These are phyloP conservation scores for Flabesymbios commensalis DNA, from an alignment of 2,888 invertebrate genomes.

Conservation along the genomic window DNA sequence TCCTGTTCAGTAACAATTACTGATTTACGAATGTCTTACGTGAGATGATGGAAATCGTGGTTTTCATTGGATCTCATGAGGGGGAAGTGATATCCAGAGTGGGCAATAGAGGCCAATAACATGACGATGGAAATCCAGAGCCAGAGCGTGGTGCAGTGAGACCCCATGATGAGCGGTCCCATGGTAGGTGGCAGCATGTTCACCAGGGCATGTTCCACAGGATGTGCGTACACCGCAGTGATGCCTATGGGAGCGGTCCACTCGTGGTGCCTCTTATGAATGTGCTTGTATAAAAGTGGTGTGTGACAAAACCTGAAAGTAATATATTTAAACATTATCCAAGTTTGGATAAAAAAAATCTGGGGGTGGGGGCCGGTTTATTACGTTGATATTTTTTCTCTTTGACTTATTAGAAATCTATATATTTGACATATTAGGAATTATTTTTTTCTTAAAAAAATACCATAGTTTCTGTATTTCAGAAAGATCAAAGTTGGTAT, in stretches of 20 bases:
- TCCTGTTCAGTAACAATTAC: no score
- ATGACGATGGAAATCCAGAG: slow-evolving; percentile 79
- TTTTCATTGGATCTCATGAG: slow-evolving; percentile 22
- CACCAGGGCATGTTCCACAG: slow-evolving; percentile 74
- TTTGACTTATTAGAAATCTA: no score
- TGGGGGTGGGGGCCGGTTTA: no score
- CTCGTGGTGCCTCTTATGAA: slow-evolving; percentile 86
- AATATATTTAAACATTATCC: no score
- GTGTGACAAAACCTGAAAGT: slow-evolving; percentile 74
- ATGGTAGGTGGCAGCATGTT: slow-evolving; percentile 78
- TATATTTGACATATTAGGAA: no score
- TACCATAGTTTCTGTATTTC: no score
- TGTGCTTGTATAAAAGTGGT: slow-evolving; percentile 75
- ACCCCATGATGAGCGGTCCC: slow-evolving; percentile 68
- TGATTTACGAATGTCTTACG: no score
- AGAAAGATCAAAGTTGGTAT: no score
- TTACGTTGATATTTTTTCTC: no score
- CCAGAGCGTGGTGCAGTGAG: slow-evolving; percentile 65
- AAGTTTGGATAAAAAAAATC: no score
- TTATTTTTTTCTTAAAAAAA: no score
- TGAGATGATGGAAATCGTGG: slow-evolving; percentile 29
- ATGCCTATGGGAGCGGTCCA: slow-evolving; percentile 88
- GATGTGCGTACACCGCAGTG: slow-evolving; percentile 80
- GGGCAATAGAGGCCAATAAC: slow-evolving; percentile 67
- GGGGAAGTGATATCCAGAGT: slow-evolving; percentile 28